Evolutionary conservation across 2,113 vertebrate genomes (phyloP).

Genomic region (Eulemur macaco): DNA sequence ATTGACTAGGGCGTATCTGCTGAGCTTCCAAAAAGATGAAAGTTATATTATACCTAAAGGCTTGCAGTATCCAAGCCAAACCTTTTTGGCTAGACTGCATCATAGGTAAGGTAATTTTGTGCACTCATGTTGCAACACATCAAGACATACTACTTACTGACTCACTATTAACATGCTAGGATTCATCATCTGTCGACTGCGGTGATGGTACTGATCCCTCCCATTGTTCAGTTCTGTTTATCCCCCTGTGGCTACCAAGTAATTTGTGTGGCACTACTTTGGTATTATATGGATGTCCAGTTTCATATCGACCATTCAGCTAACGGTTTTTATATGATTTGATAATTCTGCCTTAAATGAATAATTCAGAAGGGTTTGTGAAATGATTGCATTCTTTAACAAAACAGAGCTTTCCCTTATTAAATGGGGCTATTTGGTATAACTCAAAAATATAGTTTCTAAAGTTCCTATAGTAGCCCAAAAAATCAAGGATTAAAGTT

Average conservation of each 20-base stretch:
- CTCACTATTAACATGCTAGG: not conserved
- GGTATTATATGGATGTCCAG: not conserved
- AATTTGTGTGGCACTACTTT: not conserved
- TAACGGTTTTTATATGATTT: conserved; percentile 20
- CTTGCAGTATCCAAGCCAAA: conserved; percentile 6
- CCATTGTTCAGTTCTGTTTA: not conserved
- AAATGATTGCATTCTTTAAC: not conserved
- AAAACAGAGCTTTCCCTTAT: conserved; percentile 13
- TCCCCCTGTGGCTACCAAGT: not conserved
- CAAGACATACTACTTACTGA: not conserved
- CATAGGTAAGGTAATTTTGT: not conserved
- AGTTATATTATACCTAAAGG: not conserved
- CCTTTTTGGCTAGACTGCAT: not conserved
- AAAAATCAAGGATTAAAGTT: not conserved
- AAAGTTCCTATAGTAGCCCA: not conserved
- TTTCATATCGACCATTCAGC: not conserved
- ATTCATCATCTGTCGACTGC: not conserved
- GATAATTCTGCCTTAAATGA: not conserved
- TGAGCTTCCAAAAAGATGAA: not conserved
- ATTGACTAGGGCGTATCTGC: not conserved
- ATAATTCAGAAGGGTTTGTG: not conserved
- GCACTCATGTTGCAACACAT: not conserved
- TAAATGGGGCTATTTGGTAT: not conserved
- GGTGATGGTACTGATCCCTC: not conserved
- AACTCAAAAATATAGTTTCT: conserved; percentile 2